A percentile compares a stretch with the other conserved stretches of the same genome.
Conservation (phyloP, 1,140 invertebrate species). For the Vanessa atalanta region DNA sequence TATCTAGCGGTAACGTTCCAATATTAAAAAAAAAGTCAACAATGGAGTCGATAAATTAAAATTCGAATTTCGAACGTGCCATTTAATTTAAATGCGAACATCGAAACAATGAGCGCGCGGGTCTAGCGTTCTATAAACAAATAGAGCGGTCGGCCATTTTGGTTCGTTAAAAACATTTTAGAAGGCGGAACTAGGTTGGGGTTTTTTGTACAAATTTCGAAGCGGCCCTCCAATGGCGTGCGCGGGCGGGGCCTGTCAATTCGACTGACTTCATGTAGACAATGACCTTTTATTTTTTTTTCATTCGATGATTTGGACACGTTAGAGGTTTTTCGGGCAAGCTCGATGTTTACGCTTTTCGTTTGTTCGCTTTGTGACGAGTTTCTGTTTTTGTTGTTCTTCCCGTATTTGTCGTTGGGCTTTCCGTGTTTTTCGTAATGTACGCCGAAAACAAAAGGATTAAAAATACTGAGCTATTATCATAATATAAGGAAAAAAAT, state of each 20-base stretch:
- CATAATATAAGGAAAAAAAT: conserved; percentile 25
- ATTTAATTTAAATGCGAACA: conserved; percentile 30
- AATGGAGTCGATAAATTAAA: conserved; percentile 19
- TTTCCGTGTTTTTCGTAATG: conserved; percentile 18
- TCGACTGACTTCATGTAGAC: conserved; percentile 74
- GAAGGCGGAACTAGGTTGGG: conserved; percentile 79
- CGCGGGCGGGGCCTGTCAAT: conserved; percentile 76
- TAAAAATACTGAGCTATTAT: conserved; percentile 29
- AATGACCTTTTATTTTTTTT: conserved; percentile 74
- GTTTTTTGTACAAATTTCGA: conserved; percentile 77
- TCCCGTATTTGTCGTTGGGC: conserved; percentile 7
- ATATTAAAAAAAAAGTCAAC: conserved; percentile 43
- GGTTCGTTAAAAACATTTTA: conserved; percentile 79
- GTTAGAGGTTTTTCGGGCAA: conserved; percentile 46
- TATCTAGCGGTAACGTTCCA: conserved; percentile 42
- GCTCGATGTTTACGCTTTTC: conserved; percentile 29
- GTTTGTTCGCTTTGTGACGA: conserved; percentile 15
- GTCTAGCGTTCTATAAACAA: conserved; percentile 36
- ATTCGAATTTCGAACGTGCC: conserved; percentile 20
- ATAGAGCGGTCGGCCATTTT: conserved; percentile 73
- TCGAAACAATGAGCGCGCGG: conserved; percentile 30
- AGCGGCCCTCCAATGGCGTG: conserved; percentile 72
- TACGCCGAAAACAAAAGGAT: conserved; percentile 22
- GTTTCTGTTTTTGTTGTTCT: conserved; percentile 25
- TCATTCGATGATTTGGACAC: conserved; percentile 55